Conservation (phyloP, 2,113 vertebrate species). For the Poicephalus gulielmi region DNA sequence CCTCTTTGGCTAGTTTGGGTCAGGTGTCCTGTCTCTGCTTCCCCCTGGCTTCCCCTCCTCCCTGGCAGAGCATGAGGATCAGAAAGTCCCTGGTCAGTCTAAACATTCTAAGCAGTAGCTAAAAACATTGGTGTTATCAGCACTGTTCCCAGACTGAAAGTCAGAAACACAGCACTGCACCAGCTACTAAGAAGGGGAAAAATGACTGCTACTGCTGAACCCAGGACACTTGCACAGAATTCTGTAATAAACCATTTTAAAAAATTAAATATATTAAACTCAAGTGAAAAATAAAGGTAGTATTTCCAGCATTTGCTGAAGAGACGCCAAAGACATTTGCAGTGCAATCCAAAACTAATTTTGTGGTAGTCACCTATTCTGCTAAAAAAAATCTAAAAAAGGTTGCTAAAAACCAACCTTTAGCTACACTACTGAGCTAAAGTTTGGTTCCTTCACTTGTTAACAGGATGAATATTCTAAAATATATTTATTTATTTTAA, state of each 20-base stretch:
- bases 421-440: neutral
- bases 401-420: neutral
- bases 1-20: too few relatives aligned
- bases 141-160: too few relatives aligned
- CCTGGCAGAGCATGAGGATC: too few relatives aligned
- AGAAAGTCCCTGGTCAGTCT: too few relatives aligned
- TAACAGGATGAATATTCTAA: neutral
- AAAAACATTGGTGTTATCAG: too few relatives aligned
- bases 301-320: neutral
- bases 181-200: too few relatives aligned
- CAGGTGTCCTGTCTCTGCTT: too few relatives aligned
- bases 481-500: neutral
- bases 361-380: neutral
- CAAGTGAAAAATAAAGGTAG: neutral
- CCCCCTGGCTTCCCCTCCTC: too few relatives aligned
- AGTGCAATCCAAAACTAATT: neutral
- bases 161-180: too few relatives aligned
- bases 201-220: too few relatives aligned
- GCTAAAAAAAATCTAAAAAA: neutral
- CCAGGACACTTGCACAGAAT: neutral
- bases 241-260: neutral
- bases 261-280: neutral
- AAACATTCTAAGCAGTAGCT: too few relatives aligned
- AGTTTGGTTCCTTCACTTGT: neutral
- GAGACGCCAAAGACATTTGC: neutral